A percentile compares a stretch with the other conserved stretches of the same genome.
These are phyloP conservation scores for Charaxes varanes DNA, from an alignment of 1,140 invertebrate genomes.

Conservation along the genomic window DNA sequence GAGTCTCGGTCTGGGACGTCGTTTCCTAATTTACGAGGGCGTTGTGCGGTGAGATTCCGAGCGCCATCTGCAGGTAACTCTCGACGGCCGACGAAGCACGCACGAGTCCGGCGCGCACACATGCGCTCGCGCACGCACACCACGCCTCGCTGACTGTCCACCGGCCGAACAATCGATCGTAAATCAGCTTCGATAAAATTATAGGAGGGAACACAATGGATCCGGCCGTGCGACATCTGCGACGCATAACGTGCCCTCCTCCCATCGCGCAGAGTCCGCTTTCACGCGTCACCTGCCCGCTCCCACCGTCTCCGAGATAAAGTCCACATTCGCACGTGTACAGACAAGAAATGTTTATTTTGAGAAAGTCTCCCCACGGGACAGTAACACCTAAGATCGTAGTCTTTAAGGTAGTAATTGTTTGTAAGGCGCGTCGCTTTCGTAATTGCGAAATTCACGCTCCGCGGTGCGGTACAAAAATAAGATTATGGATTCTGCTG, in stretches of 20 bases:
- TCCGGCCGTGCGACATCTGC: constrained; percentile 49
- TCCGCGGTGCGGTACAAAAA: constrained; percentile 72
- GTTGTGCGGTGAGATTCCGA: constrained; percentile 45
- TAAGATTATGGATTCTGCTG: constrained; percentile 73
- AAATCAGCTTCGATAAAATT: constrained; percentile 72
- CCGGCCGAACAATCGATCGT: constrained; percentile 70
- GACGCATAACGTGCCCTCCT: constrained; percentile 49
- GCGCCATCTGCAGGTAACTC: constrained; percentile 62
- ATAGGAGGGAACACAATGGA: constrained; percentile 72
- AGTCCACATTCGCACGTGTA: constrained; percentile 69
- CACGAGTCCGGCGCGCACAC: constrained; percentile 38
- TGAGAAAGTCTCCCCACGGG: constrained; percentile 41
- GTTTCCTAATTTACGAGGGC: constrained; percentile 63
- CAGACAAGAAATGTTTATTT: constrained; percentile 70
- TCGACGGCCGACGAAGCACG: constrained; percentile 33
- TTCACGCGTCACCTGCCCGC: constrained; percentile 44
- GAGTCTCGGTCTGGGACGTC: constrained; percentile 39
- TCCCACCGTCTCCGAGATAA: constrained; percentile 58
- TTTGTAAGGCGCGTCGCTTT: constrained; percentile 25
- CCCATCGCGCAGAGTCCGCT: constrained; percentile 53
- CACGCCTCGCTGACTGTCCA: constrained; percentile 51
- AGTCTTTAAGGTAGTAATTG: constrained; percentile 41
- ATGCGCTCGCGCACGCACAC: constrained; percentile 57
- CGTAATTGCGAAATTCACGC: constrained; percentile 73
- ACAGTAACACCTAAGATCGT: constrained; percentile 36